Conservation (phyloP, 2,113 vertebrate genomes). For the Cebus imitator region DNA sequence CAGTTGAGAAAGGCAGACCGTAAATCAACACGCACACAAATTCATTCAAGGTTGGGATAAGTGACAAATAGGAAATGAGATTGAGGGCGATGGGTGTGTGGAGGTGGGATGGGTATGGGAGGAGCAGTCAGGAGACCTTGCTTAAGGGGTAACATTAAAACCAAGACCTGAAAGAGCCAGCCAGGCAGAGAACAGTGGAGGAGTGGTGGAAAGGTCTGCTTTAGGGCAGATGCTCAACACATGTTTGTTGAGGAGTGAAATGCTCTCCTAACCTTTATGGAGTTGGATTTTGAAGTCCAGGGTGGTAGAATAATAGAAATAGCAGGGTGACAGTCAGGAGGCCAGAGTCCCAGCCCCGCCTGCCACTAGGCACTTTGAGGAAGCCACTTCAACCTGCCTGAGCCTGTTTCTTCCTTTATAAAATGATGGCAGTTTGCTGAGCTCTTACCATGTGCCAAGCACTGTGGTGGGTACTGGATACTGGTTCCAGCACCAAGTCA, state of each 20-base stretch:
- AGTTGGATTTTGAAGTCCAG: background rate
- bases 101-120: background rate
- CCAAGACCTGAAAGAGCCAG: background rate
- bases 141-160: background rate
- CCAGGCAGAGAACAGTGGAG: background rate
- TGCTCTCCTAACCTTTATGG: background rate
- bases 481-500: background rate
- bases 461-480: slow-evolving; percentile 53
- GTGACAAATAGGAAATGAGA: background rate
- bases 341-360: background rate
- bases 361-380: background rate
- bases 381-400: background rate
- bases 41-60: background rate
- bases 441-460: background rate
- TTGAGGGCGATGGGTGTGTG: background rate
- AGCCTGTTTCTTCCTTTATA: slow-evolving; percentile 25
- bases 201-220: background rate
- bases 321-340: background rate
- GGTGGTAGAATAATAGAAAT: background rate
- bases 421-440: slow-evolving; percentile 1
- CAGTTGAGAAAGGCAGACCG: background rate
- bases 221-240: background rate
- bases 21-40: background rate
- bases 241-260: background rate
- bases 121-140: background rate